Evolutionary conservation across 2,797 vertebrate genomes (phyloP).

Genomic region (Sebastes variabilis): DNA sequence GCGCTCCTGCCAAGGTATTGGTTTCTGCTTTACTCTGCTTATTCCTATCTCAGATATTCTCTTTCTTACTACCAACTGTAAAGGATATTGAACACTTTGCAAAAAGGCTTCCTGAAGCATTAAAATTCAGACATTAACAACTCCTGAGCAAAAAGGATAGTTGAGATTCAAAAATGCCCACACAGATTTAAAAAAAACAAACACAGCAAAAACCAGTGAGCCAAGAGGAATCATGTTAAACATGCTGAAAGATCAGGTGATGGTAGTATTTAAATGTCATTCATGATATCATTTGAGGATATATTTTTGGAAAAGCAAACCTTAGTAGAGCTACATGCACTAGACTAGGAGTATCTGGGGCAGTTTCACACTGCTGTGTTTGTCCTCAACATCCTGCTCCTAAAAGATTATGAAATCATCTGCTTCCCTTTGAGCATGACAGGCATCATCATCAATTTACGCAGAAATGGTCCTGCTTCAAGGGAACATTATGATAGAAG

Average conservation of each 20-base stretch:
- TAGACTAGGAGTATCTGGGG: neutral
- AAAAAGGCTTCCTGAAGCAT: neutral
- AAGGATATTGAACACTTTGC: conserved; percentile 12
- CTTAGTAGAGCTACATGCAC: neutral
- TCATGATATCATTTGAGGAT: conserved; percentile 50
- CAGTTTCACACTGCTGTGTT: neutral
- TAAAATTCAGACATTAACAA: neutral
- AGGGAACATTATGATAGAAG: neutral
- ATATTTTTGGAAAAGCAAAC: conserved; percentile 46
- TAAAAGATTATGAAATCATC: neutral
- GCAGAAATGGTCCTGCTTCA: neutral
- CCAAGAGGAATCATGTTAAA: conserved; percentile 6
- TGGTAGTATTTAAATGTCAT: conserved; percentile 55
- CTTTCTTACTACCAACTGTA: neutral
- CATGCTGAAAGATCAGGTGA: conserved; percentile 1
- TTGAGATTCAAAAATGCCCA: neutral
- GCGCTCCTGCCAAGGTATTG: conserved; percentile 31
- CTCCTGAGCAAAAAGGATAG: neutral
- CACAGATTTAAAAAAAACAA: neutral
- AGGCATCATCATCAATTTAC: neutral
- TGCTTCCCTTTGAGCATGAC: conserved; percentile 1
- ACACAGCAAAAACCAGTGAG: neutral
- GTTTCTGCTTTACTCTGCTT: conserved; percentile 40
- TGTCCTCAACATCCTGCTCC: neutral
- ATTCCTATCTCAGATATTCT: neutral